Evolutionary conservation across 2,888 invertebrate genomes (phyloP).

Genomic region (Melangyna quadrimaculata): DNA sequence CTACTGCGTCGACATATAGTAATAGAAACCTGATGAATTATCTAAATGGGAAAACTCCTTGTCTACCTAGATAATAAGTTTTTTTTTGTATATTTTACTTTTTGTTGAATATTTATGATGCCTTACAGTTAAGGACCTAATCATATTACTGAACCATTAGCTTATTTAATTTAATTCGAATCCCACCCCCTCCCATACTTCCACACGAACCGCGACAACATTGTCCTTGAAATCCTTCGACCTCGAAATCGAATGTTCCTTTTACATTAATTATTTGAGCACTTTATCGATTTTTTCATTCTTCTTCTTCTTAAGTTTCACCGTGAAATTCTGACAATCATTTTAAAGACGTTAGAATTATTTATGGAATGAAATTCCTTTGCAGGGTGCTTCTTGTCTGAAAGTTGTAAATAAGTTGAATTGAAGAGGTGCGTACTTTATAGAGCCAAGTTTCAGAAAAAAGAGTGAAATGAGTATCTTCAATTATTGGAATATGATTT

Average conservation of each 20-base stretch:
- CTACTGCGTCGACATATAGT: no score
- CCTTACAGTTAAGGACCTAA: neutral
- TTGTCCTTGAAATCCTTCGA: constrained; percentile 48
- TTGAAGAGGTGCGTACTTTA: no score
- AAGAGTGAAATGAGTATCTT: no score
- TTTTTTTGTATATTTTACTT: no score
- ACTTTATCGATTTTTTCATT: constrained; percentile 48
- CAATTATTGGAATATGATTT: no score
- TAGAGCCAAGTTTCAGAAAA: no score
- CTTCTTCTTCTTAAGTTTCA: constrained; percentile 1
- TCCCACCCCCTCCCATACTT: no score
- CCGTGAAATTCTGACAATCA: constrained; percentile 8
- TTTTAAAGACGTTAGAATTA: constrained; percentile 28
- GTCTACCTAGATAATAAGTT: no score
- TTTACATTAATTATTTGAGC: constrained; percentile 46
- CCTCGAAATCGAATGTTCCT: constrained; percentile 46
- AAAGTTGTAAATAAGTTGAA: no score
- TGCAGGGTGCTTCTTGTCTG: neutral
- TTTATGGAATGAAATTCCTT: constrained; percentile 7
- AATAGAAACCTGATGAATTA: no score
- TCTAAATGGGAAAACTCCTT: no score
- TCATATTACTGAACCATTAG: neutral
- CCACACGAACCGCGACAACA: neutral
- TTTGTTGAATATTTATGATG: neutral
- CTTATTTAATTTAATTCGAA: neutral